phyloP scores from a whole-genome alignment of 2,113 vertebrate genomes.

The Lagopus muta region DNA sequence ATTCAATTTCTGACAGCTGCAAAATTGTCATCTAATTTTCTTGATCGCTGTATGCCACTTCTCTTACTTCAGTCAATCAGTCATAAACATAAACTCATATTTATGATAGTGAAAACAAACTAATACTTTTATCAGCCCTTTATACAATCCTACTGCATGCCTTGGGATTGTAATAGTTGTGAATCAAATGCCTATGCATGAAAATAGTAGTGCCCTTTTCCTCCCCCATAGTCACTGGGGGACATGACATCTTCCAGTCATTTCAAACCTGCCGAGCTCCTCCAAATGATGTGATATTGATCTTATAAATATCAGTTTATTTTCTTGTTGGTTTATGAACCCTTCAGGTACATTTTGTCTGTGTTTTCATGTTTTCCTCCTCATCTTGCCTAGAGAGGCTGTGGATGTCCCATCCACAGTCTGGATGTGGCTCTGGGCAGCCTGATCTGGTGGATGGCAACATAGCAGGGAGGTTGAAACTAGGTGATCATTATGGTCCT shows the following conservation, averaged over 20 bases:
- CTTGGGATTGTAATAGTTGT: not conserved
- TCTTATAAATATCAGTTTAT: not conserved
- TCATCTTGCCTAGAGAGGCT: too few relatives aligned
- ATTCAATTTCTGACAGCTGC: not conserved
- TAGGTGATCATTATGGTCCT: too few relatives aligned
- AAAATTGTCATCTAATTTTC: constrained; percentile 37
- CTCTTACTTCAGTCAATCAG: not conserved
- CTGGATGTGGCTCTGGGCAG: too few relatives aligned
- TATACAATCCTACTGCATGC: not conserved
- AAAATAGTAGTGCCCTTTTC: not conserved
- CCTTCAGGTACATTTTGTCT: not conserved
- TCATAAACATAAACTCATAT: not conserved
- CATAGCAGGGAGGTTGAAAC: too few relatives aligned
- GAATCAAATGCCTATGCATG: not conserved
- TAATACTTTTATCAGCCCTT: not conserved
- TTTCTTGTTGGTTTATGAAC: not conserved
- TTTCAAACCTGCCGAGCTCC: not conserved
- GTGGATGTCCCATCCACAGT: too few relatives aligned
- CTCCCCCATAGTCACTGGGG: not conserved
- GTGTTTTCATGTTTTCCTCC: not conserved
- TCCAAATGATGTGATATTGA: not conserved
- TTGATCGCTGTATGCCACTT: constrained; percentile 4
- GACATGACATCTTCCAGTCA: not conserved
- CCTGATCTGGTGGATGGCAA: too few relatives aligned
- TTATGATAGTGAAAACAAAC: not conserved